Percentiles rank a stretch among this genome's conserved stretches.
These are phyloP conservation scores for Heteromyza rotundicornis DNA, from an alignment of 2,888 invertebrate genomes.

Conservation along the genomic window DNA sequence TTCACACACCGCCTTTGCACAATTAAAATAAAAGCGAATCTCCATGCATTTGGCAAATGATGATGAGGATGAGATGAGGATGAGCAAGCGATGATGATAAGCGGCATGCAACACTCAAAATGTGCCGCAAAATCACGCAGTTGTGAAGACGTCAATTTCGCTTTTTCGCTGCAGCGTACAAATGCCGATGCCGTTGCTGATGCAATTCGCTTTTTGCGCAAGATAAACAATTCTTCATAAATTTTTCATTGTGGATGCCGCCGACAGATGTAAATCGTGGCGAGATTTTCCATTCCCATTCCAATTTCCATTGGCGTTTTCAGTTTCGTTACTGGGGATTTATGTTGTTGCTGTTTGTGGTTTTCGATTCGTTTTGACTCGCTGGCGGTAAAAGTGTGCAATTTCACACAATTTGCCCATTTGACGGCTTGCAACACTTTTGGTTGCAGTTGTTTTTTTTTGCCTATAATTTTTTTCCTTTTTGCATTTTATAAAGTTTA, in stretches of 20 bases:
- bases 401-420: no score
- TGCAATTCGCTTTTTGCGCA: background rate
- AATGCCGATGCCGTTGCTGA: background rate
- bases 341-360: no score
- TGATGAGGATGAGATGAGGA: no score
- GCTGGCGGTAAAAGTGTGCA: no score
- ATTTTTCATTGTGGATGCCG: background rate
- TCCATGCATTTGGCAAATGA: no score
- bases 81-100: no score
- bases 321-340: no score
- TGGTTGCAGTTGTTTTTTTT: background rate
- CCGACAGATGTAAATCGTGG: background rate
- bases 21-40: no score
- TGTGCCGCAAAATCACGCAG: no score
- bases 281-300: background rate
- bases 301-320: background rate
- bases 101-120: no score
- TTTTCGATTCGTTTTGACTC: no score
- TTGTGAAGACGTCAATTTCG: background rate
- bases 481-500: background rate
- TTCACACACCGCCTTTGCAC: no score
- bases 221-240: background rate
- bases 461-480: background rate
- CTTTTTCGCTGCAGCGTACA: background rate
- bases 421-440: background rate